Evolutionary conservation across 2,797 vertebrate genomes (phyloP).

Genomic region (Sciaenops ocellatus): DNA sequence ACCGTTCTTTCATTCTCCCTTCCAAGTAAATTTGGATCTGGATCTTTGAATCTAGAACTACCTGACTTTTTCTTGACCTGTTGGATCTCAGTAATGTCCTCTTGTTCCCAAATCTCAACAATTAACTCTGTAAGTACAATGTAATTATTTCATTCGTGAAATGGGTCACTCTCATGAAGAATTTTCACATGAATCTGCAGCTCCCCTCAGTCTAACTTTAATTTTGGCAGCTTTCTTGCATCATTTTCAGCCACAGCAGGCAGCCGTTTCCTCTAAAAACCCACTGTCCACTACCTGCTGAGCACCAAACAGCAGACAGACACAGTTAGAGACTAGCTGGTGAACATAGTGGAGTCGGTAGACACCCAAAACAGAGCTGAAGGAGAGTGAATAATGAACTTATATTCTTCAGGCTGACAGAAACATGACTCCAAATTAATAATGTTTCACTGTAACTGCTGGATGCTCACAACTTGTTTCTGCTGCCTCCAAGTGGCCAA

Average conservation of each 20-base stretch:
- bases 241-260: accelerated
- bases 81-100: no score
- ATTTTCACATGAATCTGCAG: neutral
- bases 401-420: neutral
- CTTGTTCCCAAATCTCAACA: no score
- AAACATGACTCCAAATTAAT: neutral
- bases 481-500: neutral
- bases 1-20: no score
- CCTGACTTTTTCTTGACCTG: no score
- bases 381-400: neutral
- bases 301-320: neutral
- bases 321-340: neutral
- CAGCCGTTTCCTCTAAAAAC: neutral
- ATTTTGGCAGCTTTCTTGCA: no score
- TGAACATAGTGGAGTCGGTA: neutral
- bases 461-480: neutral
- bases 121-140: no score
- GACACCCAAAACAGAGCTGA: neutral
- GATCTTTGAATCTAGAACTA: no score
- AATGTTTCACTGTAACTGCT: neutral
- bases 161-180: neutral
- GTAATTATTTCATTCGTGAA: no score
- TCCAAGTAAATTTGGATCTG: no score
- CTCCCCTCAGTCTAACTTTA: neutral
- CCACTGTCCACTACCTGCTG: no score